A percentile compares a stretch with the other conserved stretches of the same genome.
phyloP scores from a whole-genome alignment of 2,888 invertebrate species.

The Aricia artaxerxes region DNA sequence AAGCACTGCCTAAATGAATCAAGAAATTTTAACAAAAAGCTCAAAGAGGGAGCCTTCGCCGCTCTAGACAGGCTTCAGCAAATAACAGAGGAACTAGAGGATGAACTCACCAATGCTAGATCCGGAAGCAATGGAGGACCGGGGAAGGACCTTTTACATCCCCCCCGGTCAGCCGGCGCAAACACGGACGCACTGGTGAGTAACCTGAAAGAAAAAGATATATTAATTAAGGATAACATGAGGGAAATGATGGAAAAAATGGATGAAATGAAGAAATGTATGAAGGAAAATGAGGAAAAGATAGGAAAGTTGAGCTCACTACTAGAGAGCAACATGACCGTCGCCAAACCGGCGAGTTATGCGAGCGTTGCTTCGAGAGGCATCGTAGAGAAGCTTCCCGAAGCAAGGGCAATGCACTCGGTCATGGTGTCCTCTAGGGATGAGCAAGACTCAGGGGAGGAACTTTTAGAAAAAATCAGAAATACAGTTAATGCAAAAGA shows the following conservation, averaged over 20 bases:
- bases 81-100: background rate
- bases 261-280: background rate
- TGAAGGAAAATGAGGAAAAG: background rate
- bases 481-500: background rate
- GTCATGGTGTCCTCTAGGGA: background rate
- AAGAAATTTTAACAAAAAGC: background rate
- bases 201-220: background rate
- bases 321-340: background rate
- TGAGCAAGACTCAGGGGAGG: background rate
- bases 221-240: background rate
- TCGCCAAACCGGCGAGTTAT: background rate
- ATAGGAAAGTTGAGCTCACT: background rate
- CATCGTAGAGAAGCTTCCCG: background rate
- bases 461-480: background rate
- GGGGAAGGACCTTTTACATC: background rate
- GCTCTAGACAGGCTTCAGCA: slow-evolving; percentile 11
- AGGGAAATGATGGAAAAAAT: background rate
- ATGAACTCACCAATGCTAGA: background rate
- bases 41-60: background rate
- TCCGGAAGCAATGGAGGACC: background rate
- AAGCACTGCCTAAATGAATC: background rate
- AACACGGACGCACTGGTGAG: background rate
- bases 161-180: background rate
- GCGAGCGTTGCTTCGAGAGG: background rate
- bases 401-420: background rate